These are phyloP conservation scores for Phalera bucephala DNA, from an alignment of 2,888 invertebrate genomes.

Conservation along the genomic window DNA sequence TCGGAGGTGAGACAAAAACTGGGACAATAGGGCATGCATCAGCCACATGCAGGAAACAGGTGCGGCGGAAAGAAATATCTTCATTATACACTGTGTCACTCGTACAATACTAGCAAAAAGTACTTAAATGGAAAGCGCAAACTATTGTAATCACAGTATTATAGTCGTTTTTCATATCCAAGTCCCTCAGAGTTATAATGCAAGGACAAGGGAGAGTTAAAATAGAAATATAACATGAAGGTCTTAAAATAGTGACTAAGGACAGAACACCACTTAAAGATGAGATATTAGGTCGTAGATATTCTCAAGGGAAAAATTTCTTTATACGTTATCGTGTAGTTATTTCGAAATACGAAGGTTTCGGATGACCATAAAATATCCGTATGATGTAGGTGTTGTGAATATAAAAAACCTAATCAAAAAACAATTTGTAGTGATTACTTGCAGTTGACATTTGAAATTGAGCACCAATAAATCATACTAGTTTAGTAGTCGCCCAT, in stretches of 20 bases:
- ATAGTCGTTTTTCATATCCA: neutral
- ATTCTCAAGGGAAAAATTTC: neutral
- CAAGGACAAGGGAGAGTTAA: neutral
- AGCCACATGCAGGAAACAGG: constrained; percentile 52
- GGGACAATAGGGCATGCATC: constrained; percentile 55
- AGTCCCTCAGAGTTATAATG: neutral
- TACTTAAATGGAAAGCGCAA: constrained; percentile 14
- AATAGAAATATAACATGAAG: neutral
- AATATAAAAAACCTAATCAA: neutral
- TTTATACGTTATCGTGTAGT: neutral
- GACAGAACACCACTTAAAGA: neutral
- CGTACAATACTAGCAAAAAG: constrained; percentile 18
- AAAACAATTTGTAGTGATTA: constrained; percentile 18
- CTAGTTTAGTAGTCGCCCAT: no score
- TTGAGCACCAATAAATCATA: constrained; percentile 21
- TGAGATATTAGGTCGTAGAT: neutral
- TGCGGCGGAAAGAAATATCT: constrained; percentile 38
- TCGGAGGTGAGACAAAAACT: constrained; percentile 51
- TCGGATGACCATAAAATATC: no score
- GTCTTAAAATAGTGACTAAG: neutral
- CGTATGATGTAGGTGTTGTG: neutral
- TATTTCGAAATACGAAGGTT: no score
- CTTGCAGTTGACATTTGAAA: constrained; percentile 21
- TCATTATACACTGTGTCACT: constrained; percentile 20
- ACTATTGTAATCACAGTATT: constrained; percentile 4